A percentile compares a stretch with the other conserved stretches of the same genome.
Conservation (phyloP, 2,113 vertebrate genomes). For the Collichthys lucidus region DNA sequence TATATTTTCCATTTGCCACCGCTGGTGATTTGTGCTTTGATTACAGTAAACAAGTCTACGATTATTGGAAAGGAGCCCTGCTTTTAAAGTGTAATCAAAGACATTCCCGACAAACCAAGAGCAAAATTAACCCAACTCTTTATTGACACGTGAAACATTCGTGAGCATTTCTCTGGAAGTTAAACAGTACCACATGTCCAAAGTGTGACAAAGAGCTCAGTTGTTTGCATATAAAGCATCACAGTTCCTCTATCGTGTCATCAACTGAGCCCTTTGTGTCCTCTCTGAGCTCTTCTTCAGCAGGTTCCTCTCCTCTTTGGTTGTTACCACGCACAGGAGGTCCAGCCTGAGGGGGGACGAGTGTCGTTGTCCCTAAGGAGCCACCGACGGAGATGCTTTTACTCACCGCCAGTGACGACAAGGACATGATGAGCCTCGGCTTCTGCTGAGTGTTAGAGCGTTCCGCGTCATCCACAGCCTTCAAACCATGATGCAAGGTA, state of each 20-base stretch:
- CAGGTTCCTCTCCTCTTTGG: not conserved
- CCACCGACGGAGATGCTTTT: slow-evolving; percentile 1
- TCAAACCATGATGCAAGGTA: slow-evolving; percentile 28
- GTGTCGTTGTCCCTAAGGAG: not conserved
- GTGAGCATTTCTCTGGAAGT: not conserved
- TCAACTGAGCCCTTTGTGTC: not conserved
- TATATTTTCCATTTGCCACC: slow-evolving; percentile 13
- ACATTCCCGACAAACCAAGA: not conserved
- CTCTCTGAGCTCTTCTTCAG: slow-evolving; percentile 1
- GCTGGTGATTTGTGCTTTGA: slow-evolving; percentile 1
- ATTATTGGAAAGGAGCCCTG: not conserved
- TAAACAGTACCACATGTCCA: slow-evolving; percentile 18
- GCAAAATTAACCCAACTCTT: slow-evolving; percentile 15
- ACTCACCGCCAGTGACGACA: slow-evolving; percentile 14
- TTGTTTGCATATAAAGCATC: slow-evolving; percentile 14
- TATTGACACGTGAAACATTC: slow-evolving; percentile 16
- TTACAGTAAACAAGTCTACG: not conserved
- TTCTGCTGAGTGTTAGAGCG: not conserved
- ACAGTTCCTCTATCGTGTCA: slow-evolving; percentile 45
- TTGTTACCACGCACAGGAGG: not conserved
- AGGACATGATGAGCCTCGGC: slow-evolving; percentile 19
- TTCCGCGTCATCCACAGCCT: not conserved
- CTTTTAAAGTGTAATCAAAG: not conserved
- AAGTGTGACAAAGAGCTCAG: not conserved
- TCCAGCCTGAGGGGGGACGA: not conserved